Conservation (phyloP, 2,113 vertebrate species). For the Aviceda subcristata region DNA sequence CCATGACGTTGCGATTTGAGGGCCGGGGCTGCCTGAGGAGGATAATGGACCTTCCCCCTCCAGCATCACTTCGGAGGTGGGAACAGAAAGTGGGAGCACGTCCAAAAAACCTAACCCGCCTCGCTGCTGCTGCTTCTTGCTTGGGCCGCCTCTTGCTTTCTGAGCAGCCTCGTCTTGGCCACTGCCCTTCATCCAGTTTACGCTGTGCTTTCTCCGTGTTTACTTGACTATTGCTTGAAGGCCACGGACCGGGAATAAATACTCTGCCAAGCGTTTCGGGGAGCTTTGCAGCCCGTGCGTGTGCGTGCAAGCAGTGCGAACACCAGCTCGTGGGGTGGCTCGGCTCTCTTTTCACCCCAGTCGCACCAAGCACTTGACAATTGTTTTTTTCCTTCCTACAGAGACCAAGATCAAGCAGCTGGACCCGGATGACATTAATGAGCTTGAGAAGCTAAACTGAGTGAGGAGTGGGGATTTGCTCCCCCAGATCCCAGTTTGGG, state of each 20-base stretch:
- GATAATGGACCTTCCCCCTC: neutral
- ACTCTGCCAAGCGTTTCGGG: fast-evolving
- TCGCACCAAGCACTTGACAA: neutral
- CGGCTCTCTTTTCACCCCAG: neutral
- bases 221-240: neutral
- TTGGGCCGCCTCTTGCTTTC: neutral
- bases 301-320: fast-evolving
- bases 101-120: neutral
- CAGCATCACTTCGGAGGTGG: neutral
- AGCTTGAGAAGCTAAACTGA: slow-evolving; percentile 70
- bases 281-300: fast-evolving
- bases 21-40: neutral
- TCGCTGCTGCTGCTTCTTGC: neutral
- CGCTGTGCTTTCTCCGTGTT: fast-evolving
- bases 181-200: neutral
- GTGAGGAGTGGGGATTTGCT: neutral
- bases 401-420: slow-evolving; percentile 71
- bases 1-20: neutral
- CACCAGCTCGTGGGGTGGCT: too few species aligned
- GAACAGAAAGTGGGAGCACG: fast-evolving
- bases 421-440: slow-evolving; percentile 66
- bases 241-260: too few species aligned
- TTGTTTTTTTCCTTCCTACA: neutral
- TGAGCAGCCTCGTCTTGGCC: neutral
- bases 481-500: neutral